Evolutionary conservation across 2,797 vertebrate genomes (phyloP), one percentile per base, ranked within the genome.

Genomic region (Tadarida brasiliensis): DNA sequence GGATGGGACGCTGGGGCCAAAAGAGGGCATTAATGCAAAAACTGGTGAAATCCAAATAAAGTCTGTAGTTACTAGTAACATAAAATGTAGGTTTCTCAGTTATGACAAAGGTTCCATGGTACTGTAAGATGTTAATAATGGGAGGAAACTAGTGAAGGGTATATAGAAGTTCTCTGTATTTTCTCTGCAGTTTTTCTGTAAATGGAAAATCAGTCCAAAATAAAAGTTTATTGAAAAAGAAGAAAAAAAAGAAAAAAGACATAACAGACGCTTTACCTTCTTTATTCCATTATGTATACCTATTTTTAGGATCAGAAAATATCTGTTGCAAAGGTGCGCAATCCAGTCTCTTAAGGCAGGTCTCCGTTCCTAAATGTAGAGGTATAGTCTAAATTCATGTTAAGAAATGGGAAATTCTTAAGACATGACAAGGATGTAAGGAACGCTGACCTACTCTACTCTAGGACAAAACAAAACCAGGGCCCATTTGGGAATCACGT

Each of bases 401-500:
- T 97, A 97, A 89, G 61, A 98, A 98, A 97, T 63, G 96, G 95
- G 82, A 95, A 96, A 94, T 95, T 97, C 97, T 97, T 91, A 76
- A 74, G 96, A 94, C 82, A n/a, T 91, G 96, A 98, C 97, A 97
- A 95, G 78, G 26, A 85, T 20, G n/a, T 57, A 96, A 90, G 95
- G 96, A 95, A 76, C 92, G 93, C 82, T 91, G 83, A 90, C 77
- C 51, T 81, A 96, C 76, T 96, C 85, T 57, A 84, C 81, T 95
- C 85, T 51, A 83, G 30, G 88, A 97, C 95, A 95, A 87, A 92
- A 93, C 3, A 56, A 95, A 82, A 74, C 74, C 67, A 84, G 77
- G 95, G 63, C 26, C 63, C 15, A 76, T 87, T 89, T 97, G 91
- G 90, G 44, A 91, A 98, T 99, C 99, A 99, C 26, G 99, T 99